Percentiles rank a stretch among this genome's conserved stretches.
Evolutionary conservation across 2,797 vertebrate species (phyloP).

Genomic region (Pteronotus mesoamericanus): DNA sequence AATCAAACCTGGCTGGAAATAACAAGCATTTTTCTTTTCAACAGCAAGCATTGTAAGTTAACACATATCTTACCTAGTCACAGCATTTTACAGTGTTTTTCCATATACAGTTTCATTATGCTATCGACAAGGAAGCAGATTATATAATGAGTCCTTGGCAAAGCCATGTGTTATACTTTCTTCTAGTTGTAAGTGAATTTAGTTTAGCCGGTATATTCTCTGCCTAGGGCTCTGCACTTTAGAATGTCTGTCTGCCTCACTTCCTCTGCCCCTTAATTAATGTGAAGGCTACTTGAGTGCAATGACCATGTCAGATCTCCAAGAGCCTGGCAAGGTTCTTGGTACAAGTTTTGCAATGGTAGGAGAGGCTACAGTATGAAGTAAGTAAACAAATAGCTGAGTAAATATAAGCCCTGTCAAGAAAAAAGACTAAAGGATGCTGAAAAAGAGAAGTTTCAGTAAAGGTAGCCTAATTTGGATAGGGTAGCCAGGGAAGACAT

Average conservation of each 20-base stretch:
- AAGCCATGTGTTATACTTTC: neutral
- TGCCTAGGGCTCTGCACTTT: neutral
- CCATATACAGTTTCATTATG: neutral
- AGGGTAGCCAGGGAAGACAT: neutral
- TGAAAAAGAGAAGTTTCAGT: neutral
- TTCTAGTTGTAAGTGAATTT: neutral
- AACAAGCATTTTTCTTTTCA: conserved; percentile 63
- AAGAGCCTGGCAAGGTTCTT: neutral
- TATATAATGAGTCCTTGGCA: neutral
- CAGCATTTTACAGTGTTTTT: neutral
- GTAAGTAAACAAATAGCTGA: neutral
- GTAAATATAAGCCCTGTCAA: neutral
- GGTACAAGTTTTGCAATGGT: neutral
- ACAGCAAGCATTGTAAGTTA: conserved; percentile 28
- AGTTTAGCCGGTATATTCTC: neutral
- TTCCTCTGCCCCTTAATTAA: neutral
- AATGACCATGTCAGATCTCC: neutral
- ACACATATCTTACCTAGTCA: neutral
- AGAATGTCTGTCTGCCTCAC: neutral
- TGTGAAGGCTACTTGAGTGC: neutral
- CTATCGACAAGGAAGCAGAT: neutral
- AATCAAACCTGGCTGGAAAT: conserved; percentile 68
- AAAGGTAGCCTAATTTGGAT: neutral
- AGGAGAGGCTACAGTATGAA: neutral
- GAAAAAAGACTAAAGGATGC: neutral